phyloP scores from a whole-genome alignment of 2,797 vertebrate species.

The Aselliscus stoliczkanus region DNA sequence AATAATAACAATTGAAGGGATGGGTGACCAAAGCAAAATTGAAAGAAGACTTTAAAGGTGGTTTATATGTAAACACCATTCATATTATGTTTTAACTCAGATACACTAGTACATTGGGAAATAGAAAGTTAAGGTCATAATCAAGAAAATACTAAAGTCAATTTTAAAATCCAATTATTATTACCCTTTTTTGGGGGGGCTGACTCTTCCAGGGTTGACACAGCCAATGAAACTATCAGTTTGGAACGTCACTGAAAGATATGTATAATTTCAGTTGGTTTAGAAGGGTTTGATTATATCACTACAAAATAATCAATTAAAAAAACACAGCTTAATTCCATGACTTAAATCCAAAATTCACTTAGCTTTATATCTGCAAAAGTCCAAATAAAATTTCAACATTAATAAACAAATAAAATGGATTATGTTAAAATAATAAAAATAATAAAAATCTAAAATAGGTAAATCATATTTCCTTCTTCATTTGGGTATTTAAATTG shows the following conservation, averaged over 20 bases:
- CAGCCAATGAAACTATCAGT: constrained; percentile 8
- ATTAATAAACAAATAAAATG: neutral
- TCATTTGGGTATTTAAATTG: neutral
- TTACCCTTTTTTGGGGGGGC: neutral
- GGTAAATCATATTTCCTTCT: neutral
- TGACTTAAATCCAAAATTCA: neutral
- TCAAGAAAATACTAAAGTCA: neutral
- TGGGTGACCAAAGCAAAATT: neutral
- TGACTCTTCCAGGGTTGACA: neutral
- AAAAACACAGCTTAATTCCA: neutral
- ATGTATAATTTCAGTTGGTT: constrained; percentile 9
- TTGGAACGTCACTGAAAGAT: neutral
- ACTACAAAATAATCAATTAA: neutral
- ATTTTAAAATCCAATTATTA: neutral
- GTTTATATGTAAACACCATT: neutral
- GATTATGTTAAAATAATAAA: neutral
- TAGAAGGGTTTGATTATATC: constrained; percentile 11
- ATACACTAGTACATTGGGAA: neutral
- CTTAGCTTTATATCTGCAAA: neutral
- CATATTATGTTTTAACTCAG: neutral
- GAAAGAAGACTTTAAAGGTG: neutral
- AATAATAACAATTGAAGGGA: neutral
- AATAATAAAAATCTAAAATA: neutral
- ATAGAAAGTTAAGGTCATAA: constrained; percentile 8
- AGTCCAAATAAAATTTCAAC: neutral